A percentile compares a stretch with the other conserved stretches of the same genome.
Evolutionary conservation across 2,888 invertebrate species (phyloP).

Genomic region (Leptopilina syphax): DNA sequence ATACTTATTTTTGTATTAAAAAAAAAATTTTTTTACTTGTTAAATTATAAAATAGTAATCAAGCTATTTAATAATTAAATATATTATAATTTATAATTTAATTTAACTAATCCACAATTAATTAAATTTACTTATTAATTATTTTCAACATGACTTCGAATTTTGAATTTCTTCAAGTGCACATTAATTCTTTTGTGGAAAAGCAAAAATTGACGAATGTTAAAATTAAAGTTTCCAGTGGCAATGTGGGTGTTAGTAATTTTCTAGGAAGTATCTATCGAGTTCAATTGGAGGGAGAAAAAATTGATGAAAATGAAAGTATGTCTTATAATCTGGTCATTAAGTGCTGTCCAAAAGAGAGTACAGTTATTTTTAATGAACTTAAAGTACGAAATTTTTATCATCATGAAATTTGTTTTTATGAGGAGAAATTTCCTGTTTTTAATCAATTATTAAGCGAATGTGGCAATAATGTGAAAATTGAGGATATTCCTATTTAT

Average conservation of each 20-base stretch:
- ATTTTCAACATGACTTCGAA: neutral
- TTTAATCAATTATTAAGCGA: neutral
- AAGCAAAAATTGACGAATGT: neutral
- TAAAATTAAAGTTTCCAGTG: neutral
- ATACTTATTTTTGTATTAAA: neutral
- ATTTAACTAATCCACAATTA: neutral
- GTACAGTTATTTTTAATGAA: neutral
- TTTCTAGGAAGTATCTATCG: neutral
- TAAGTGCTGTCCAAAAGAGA: neutral
- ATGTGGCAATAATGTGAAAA: neutral
- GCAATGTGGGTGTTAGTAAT: neutral
- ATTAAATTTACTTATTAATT: neutral
- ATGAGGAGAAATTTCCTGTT: neutral
- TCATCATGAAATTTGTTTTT: constrained; percentile 14
- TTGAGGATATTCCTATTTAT: neutral
- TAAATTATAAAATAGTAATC: neutral
- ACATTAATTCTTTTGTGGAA: constrained; percentile 4
- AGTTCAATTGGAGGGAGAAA: neutral
- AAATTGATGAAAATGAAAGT: neutral
- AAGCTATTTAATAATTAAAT: neutral
- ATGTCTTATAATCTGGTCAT: neutral
- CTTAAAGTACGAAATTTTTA: neutral
- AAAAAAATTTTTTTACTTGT: neutral
- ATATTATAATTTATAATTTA: too few relatives aligned
- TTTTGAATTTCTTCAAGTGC: neutral